Percentiles rank a stretch among this genome's conserved stretches.
Conservation (phyloP, 2,113 vertebrate species). For the Aleadryas rufinucha region DNA sequence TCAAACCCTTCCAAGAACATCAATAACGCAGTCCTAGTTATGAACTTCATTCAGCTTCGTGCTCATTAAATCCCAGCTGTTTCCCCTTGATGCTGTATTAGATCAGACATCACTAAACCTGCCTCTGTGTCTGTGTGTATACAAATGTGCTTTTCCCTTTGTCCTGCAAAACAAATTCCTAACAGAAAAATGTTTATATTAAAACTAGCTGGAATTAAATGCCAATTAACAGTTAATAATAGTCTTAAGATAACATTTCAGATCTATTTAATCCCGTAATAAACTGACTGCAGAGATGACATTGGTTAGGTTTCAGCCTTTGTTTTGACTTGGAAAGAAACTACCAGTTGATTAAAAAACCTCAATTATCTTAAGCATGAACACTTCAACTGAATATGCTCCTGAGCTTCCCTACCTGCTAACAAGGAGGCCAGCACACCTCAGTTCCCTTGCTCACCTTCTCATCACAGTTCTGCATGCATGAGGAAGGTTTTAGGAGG, state of each 20-base stretch:
- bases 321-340: background rate
- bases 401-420: background rate
- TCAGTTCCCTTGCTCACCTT: background rate
- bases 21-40: background rate
- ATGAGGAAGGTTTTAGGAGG: background rate
- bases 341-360: background rate
- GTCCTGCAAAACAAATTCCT: background rate
- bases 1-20: background rate
- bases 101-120: background rate
- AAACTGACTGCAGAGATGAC: background rate
- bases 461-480: background rate
- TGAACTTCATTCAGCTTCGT: background rate
- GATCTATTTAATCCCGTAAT: background rate
- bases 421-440: background rate
- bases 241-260: background rate
- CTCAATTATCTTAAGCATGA: background rate
- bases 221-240: constrained; percentile 15
- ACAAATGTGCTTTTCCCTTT: background rate
- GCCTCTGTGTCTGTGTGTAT: background rate
- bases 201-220: background rate
- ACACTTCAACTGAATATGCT: background rate
- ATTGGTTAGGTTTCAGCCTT: background rate
- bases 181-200: background rate
- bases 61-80: constrained; percentile 24
- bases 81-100: background rate